Evolutionary conservation across 2,888 invertebrate species (phyloP).

Genomic region (Osedax frankpressi): DNA sequence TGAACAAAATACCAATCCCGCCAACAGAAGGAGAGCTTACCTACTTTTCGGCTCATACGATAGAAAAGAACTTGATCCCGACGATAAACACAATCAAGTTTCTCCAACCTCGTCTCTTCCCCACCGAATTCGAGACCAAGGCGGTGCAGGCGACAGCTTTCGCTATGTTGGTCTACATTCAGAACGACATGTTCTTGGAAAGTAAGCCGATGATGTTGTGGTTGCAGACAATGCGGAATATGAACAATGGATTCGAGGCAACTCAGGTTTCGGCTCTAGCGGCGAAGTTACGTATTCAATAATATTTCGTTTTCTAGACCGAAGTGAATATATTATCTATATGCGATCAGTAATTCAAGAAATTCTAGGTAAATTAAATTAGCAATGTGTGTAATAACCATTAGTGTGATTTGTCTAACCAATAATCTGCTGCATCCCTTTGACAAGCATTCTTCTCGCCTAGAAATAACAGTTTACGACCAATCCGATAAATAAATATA

Average conservation of each 20-base stretch:
- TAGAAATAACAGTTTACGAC: too few species aligned
- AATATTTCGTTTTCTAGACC: too few species aligned
- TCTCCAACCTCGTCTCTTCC: background rate
- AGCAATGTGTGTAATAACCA: too few species aligned
- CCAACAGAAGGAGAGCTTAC: conserved; percentile 2
- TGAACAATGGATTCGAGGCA: conserved; percentile 20
- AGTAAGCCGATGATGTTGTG: conserved; percentile 1
- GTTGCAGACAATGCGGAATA: conserved; percentile 10
- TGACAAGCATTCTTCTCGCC: too few species aligned
- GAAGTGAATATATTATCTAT: too few species aligned
- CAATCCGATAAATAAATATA: too few species aligned
- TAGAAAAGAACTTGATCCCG: background rate
- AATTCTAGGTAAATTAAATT: too few species aligned
- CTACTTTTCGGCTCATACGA: background rate
- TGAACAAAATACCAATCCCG: too few species aligned
- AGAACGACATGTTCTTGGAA: conserved; percentile 6
- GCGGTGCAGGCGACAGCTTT: conserved; percentile 6
- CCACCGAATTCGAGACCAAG: background rate
- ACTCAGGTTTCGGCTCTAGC: conserved; percentile 19
- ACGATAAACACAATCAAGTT: background rate
- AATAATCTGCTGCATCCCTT: too few species aligned
- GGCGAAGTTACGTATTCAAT: too few species aligned
- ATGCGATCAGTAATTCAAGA: too few species aligned
- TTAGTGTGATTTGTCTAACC: too few species aligned
- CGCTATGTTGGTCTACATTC: conserved; percentile 4